Evolutionary conservation across 2,888 invertebrate genomes (phyloP), one percentile per base, ranked within the genome.

Genomic region (Melinaea menophilus): DNA sequence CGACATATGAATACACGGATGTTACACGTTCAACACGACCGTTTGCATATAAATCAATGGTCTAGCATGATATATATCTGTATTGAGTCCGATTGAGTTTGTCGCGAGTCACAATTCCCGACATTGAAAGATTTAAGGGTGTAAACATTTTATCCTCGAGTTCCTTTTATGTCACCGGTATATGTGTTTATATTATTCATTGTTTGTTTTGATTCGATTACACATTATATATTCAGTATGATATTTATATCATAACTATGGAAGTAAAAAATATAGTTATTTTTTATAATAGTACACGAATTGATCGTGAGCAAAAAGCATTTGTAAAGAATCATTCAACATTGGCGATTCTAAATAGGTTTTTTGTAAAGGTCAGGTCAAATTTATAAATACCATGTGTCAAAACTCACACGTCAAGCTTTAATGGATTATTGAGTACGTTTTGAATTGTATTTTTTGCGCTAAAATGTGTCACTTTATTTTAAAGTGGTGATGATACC

Each of bases 341-440:
- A 41, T 41, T 3, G 7, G 41, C 48, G 13, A 51, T 51, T 51
- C 51, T 31, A 31, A 31, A 51, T 51, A 51, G 31, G 11, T 51
- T 51, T 51, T 51, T 51, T 2, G 12, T 5, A 48, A 51, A 51
- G 51, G 51, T 51, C 51, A 51, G 51, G 51, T 51, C 45, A 57
- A 55, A 13, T 56, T 12, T 31, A 77, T 76, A 75, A 78, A 75
- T 76, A 79, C 80, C 80, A 82, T 77, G 78, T 83, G 86, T 86
- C 85, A 84, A 81, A 85, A 83, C 78, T 75, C 74, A 74, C 75
- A 72, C 78, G 78, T 73, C 77, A 76, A 69, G 78, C 75, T 78
- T 75, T 82, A 84, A 87, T 86, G 81, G 82, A 81, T 84, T 84
- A 86, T 83, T 81, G 81, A 83, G 82, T 79, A 80, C 82, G 80